Evolutionary conservation across 2,113 vertebrate species (phyloP).

Genomic region (Clarias magur): DNA sequence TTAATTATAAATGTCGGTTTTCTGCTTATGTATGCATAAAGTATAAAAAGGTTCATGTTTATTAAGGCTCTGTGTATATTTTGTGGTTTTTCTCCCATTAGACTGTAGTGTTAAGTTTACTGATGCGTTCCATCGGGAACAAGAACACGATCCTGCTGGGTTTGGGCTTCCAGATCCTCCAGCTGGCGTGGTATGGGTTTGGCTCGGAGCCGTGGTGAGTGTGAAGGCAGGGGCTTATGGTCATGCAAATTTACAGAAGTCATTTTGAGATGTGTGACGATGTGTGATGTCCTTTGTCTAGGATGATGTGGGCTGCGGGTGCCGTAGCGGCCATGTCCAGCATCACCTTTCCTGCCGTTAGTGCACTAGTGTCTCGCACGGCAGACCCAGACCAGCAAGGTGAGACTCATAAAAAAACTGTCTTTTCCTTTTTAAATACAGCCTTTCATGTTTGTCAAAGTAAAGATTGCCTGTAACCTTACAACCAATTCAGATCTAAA

Average conservation of each 20-base stretch:
- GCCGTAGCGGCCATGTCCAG: constrained; percentile 88
- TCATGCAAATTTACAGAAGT: background rate
- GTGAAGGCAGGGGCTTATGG: background rate
- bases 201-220: constrained; percentile 86
- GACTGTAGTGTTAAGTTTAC: constrained; percentile 86
- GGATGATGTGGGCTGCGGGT: constrained; percentile 91
- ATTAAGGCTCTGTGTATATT: background rate
- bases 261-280: too few species aligned
- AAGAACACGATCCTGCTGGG: constrained; percentile 88
- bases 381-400: constrained; percentile 87
- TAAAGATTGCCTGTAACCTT: background rate
- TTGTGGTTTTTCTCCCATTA: constrained; percentile 44
- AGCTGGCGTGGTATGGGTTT: constrained; percentile 87
- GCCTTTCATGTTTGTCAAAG: background rate
- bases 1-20: background rate
- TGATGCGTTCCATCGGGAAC: constrained; percentile 89
- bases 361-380: constrained; percentile 82
- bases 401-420: constrained; percentile 42
- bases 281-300: constrained; percentile 39
- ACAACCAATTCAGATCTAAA: background rate
- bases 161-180: constrained; percentile 84
- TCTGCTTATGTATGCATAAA: background rate
- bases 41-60: background rate
- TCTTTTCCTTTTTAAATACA: background rate
- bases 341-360: constrained; percentile 85